phyloP scores from a whole-genome alignment of 2,113 vertebrate genomes.

The Nibea albiflora region DNA sequence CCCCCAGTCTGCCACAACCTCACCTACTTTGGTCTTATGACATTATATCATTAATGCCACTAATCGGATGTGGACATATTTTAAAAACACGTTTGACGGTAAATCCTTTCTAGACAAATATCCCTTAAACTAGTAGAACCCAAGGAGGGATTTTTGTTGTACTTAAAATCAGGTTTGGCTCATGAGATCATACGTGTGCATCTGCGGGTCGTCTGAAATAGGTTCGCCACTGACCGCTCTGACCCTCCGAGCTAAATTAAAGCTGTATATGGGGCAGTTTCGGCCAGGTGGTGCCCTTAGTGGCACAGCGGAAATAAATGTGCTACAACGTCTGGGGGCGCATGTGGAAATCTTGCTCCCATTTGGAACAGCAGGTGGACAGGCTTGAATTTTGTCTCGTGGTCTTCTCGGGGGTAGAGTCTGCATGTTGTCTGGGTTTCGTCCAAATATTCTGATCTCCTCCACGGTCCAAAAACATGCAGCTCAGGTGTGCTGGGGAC shows the following conservation, averaged over 20 bases:
- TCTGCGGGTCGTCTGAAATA: slow-evolving; percentile 34
- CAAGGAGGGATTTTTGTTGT: not conserved
- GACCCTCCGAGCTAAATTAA: slow-evolving; percentile 71
- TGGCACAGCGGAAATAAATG: slow-evolving; percentile 46
- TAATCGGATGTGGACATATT: slow-evolving; percentile 1
- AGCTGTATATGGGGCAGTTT: slow-evolving; percentile 65
- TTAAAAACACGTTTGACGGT: not conserved
- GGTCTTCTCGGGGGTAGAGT: not conserved
- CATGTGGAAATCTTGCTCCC: slow-evolving; percentile 31
- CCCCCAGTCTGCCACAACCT: slow-evolving; percentile 32
- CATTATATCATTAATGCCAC: slow-evolving; percentile 17
- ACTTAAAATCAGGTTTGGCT: not conserved
- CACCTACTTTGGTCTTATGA: slow-evolving; percentile 7
- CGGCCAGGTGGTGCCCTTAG: slow-evolving; percentile 68
- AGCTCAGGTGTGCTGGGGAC: not conserved
- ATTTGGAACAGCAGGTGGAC: slow-evolving; percentile 50
- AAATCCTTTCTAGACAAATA: not conserved
- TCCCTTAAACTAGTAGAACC: not conserved
- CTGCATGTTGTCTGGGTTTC: not conserved
- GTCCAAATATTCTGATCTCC: slow-evolving; percentile 12
- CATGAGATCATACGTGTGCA: not conserved
- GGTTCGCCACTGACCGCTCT: slow-evolving; percentile 41
- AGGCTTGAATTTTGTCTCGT: not conserved
- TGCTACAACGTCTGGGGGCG: slow-evolving; percentile 3
- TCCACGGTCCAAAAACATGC: not conserved